A percentile compares a stretch with the other conserved stretches of the same genome.
Conservation (phyloP, 1,140 invertebrate species). For the Zaprionus tsacasi region DNA sequence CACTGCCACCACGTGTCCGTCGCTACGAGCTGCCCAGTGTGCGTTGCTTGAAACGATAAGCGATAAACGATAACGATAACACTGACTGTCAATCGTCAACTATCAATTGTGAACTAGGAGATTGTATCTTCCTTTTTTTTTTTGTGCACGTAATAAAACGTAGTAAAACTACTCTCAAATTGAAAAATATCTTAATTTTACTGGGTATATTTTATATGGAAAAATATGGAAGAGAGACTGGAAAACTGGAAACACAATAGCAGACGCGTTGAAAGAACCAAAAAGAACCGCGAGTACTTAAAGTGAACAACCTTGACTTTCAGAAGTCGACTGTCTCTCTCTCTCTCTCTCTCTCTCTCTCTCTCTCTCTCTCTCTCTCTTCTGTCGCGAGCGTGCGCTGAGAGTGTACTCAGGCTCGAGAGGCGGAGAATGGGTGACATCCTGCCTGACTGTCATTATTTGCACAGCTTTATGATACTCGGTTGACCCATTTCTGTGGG, state of each 20-base stretch:
- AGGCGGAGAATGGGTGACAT: not conserved
- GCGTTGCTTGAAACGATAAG: slow-evolving; percentile 41
- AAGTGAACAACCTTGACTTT: slow-evolving; percentile 4
- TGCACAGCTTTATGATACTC: slow-evolving; percentile 11
- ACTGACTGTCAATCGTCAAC: not conserved
- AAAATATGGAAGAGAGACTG: too few species aligned
- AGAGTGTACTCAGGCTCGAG: not conserved
- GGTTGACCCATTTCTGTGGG: not conserved
- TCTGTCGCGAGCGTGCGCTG: not conserved
- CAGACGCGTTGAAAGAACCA: not conserved
- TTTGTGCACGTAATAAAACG: slow-evolving; percentile 52
- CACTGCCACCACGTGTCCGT: slow-evolving; percentile 47
- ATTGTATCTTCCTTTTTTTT: not conserved
- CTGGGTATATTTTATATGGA: not conserved
- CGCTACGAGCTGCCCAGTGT: slow-evolving; percentile 56
- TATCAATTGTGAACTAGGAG: not conserved
- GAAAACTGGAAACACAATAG: too few species aligned
- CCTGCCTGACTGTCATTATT: slow-evolving; percentile 5
- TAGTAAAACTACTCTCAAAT: not conserved
- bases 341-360: too few species aligned
- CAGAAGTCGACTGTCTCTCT: not conserved
- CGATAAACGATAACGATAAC: slow-evolving; percentile 14
- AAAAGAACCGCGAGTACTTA: not conserved
- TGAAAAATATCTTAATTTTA: not conserved
- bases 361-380: not conserved